Evolutionary conservation across 2,888 invertebrate genomes (phyloP), one percentile per base, ranked within the genome.

Genomic region (Lordiphosa andalusiaca): DNA sequence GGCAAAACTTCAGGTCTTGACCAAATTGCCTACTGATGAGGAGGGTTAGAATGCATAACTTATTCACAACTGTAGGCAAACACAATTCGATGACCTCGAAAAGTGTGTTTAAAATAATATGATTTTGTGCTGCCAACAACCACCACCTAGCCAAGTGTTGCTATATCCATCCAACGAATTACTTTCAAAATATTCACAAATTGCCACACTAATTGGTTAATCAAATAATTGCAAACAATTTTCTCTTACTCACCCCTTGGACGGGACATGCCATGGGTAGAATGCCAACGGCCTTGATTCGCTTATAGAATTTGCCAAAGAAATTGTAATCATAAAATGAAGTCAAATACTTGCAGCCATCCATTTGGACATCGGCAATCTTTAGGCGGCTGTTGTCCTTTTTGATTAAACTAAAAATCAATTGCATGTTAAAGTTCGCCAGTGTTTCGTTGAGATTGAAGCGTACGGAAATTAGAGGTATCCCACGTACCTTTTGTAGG

Each of bases 301-400:
- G 54, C 4, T 47, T 50, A 5, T 73, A 55, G n/a, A 73, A 35
- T 13, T 47, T 58, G 4, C 41, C 50, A 10, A 49, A 6, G 2
- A 67, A 30, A 21, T 40, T 59, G 5, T 58, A 56, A 2, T 5
- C 16, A 23, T 55, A 53, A 3, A 42, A 46, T 0, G 56, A 37
- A 2, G 33, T 38, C 6, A 85, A 38, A 6, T 64, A 66, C 3
- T 66, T 64, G 49, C 84, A 84, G 7, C 69, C 80, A 52, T 84
- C 60, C 12, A 71, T 35, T 4, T 67, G 55, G 0, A 53, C 4
- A 1, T 52, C 38, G 0, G 63, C 49, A 0, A 77, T 9, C 21
- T 44, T 73, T 4, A 75, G 23, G 44, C 46, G 67, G 12, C 21
- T 68, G 16, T 76, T 74, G 35, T 72, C 71, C 55, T 63, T 73